Conservation (phyloP, 1,140 invertebrate species). For the Pteromalus puparum region DNA sequence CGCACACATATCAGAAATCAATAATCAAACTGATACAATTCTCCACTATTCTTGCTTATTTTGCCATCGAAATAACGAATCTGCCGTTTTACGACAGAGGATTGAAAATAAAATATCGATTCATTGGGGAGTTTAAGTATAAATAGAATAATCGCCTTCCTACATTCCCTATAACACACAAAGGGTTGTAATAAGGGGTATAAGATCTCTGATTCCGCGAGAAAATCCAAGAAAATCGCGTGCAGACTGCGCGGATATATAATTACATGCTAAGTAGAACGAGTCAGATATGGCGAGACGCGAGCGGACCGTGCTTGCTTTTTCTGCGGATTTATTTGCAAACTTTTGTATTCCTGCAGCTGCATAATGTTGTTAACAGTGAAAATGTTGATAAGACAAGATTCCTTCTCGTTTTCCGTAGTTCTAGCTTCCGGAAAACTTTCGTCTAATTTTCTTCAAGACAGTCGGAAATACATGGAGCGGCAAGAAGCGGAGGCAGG, state of each 20-base stretch:
- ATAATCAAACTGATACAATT: not conserved
- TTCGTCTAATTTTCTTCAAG: not conserved
- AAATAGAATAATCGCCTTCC: not conserved
- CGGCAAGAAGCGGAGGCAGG: not conserved
- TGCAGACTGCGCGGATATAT: not conserved
- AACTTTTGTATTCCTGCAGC: not conserved
- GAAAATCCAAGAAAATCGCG: not conserved
- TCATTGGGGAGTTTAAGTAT: not conserved
- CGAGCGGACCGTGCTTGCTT: not conserved
- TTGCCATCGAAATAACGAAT: no score
- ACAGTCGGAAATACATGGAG: not conserved
- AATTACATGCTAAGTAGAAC: not conserved
- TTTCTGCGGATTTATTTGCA: not conserved
- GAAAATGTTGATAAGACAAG: not conserved
- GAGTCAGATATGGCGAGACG: not conserved
- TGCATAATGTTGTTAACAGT: no score
- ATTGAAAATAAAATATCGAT: not conserved
- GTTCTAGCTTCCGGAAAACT: not conserved
- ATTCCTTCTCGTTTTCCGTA: not conserved
- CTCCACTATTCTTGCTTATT: no score
- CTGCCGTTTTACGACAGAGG: no score
- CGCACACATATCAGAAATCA: no score
- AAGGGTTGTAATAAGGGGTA: not conserved
- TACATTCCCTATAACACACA: no score
- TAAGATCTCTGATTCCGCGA: not conserved